phyloP scores from a whole-genome alignment of 1,140 invertebrate genomes.

The Bemisia tabaci region DNA sequence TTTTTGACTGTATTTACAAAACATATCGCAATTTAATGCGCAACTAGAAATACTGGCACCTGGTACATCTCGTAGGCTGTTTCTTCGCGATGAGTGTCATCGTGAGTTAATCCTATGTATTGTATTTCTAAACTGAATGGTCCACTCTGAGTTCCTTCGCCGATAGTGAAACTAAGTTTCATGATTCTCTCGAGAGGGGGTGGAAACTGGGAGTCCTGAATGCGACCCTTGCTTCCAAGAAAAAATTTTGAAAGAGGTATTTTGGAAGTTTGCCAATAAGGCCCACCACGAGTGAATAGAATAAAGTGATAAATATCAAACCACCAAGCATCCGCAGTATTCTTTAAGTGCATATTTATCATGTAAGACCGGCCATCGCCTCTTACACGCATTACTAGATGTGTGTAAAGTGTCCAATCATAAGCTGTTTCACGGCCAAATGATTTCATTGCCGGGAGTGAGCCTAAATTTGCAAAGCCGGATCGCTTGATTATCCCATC shows the following conservation, averaged over 20 bases:
- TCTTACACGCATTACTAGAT: slow-evolving; percentile 65
- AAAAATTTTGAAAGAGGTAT: slow-evolving; percentile 95
- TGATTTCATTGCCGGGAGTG: slow-evolving; percentile 57
- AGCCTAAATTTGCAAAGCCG: slow-evolving; percentile 66
- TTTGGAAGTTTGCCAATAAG: slow-evolving; percentile 87
- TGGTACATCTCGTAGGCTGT: slow-evolving; percentile 83
- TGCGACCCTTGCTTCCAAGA: slow-evolving; percentile 60
- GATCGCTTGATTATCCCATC: slow-evolving; percentile 58
- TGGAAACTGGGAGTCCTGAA: slow-evolving; percentile 65
- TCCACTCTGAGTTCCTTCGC: slow-evolving; percentile 57
- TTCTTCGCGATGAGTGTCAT: slow-evolving; percentile 59
- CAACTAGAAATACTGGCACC: neutral
- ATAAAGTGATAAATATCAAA: slow-evolving; percentile 71
- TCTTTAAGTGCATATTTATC: slow-evolving; percentile 55
- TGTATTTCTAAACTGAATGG: slow-evolving; percentile 86
- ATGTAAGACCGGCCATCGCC: slow-evolving; percentile 84
- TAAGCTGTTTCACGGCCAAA: slow-evolving; percentile 53
- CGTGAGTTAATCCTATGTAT: slow-evolving; percentile 70
- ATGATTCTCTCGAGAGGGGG: slow-evolving; percentile 44
- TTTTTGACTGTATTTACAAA: too few species aligned
- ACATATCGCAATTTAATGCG: neutral
- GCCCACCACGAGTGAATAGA: slow-evolving; percentile 83
- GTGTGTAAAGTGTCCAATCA: slow-evolving; percentile 68
- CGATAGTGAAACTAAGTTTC: slow-evolving; percentile 65
- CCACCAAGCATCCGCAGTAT: slow-evolving; percentile 63